Conservation (phyloP, 1,140 invertebrate species). For the Penaeus japonicus region DNA sequence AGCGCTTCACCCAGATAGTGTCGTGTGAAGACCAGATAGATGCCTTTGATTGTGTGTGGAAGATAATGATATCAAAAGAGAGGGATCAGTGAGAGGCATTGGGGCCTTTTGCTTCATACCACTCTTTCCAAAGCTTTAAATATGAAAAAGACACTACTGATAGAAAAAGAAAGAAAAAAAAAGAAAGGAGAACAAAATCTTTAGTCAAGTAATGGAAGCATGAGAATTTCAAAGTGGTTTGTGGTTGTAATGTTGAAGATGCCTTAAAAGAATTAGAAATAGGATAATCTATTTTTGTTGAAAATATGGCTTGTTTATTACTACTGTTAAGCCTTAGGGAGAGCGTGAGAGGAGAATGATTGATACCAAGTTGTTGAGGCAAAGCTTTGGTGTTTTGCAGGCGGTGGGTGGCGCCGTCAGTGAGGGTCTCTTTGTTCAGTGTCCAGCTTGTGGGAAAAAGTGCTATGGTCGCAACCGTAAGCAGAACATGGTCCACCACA, state of each 20-base stretch:
- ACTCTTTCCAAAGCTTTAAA: too few species aligned
- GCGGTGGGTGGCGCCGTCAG: slow-evolving; percentile 40
- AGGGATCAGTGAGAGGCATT: too few species aligned
- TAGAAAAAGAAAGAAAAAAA: too few species aligned
- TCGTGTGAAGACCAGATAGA: slow-evolving; percentile 21
- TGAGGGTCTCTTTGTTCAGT: slow-evolving; percentile 55
- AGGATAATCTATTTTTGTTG: too few species aligned
- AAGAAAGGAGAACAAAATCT: too few species aligned
- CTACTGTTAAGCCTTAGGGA: neutral
- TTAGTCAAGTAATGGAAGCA: too few species aligned
- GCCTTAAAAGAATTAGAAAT: too few species aligned
- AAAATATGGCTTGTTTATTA: neutral
- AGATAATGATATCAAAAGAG: neutral
- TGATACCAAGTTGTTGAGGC: slow-evolving; percentile 33
- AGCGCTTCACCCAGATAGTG: slow-evolving; percentile 49
- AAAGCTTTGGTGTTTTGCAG: slow-evolving; percentile 56
- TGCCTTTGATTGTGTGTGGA: neutral
- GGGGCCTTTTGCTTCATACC: too few species aligned
- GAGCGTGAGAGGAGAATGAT: neutral
- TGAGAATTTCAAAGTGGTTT: too few species aligned
- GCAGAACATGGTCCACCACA: slow-evolving; percentile 58
- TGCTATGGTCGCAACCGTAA: slow-evolving; percentile 59
- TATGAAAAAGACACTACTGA: too few species aligned
- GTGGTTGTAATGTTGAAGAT: too few species aligned
- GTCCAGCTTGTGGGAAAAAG: slow-evolving; percentile 58